Evolutionary conservation across 2,113 vertebrate genomes (phyloP).

Genomic region (Semnopithecus entellus): DNA sequence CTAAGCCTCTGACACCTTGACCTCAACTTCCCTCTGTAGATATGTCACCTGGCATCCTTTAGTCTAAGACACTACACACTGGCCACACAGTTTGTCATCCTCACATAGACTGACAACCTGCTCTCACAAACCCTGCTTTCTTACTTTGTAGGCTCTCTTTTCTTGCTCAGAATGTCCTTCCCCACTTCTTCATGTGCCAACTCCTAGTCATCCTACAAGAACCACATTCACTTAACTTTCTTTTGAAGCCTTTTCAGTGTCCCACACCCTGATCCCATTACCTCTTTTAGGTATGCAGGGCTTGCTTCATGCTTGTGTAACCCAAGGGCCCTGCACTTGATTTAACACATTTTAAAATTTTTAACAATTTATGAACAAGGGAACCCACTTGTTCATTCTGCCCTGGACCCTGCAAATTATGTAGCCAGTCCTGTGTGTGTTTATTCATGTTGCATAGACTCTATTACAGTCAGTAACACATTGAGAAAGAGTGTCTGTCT

Average conservation of each 20-base stretch:
- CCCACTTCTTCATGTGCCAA: not conserved
- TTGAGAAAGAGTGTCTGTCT: not conserved
- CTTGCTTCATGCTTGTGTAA: not conserved
- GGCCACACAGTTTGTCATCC: not conserved
- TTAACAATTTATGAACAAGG: not conserved
- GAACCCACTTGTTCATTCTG: not conserved
- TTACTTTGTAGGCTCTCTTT: not conserved
- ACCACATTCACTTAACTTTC: not conserved
- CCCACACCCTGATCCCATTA: not conserved
- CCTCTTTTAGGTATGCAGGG: rapidly evolving
- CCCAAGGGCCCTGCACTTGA: not conserved
- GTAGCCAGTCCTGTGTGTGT: not conserved
- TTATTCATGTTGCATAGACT: not conserved
- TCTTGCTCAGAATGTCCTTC: not conserved
- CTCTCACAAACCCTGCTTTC: not conserved
- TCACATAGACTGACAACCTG: not conserved
- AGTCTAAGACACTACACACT: not conserved
- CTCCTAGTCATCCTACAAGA: not conserved
- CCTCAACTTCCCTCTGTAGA: not conserved
- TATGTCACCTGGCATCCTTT: not conserved
- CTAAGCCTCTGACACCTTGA: not conserved
- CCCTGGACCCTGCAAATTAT: not conserved
- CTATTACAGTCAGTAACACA: not conserved
- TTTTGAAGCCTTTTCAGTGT: not conserved
- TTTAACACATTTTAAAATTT: not conserved